Base-by-base conservation (phyloP, 2,113 vertebrate genomes). In the Pungitius pungitius region DNA sequence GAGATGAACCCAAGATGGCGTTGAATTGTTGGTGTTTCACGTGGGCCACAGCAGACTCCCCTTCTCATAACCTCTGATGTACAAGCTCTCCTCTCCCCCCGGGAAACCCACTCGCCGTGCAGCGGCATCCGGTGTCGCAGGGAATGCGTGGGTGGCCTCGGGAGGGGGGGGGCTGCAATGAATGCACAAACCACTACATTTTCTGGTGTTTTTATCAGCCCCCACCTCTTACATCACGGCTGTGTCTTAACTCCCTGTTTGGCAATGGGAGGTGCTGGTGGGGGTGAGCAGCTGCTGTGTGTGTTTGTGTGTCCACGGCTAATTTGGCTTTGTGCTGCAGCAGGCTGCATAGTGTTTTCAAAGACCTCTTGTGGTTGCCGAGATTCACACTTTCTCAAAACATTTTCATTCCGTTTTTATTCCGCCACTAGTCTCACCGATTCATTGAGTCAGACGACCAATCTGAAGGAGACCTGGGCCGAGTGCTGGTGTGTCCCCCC, bases 111-210 rank as follows among this genome's bases (percentile, higher is more conserved):
- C 20, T 17, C 11, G 26, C 11, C 9, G 30, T 59, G 22, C 6
- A 39, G 24, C 40, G 55, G 54, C 43, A 14, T 12, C 18, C 0
- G 8, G 7, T 51, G 54, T 40, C 27, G 49, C 66, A 37, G 54
- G 30, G 60, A 24, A 14, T 66, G 55, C 13, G 12, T 59, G 33
- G 57, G 17, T 1, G 15, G 18, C 26, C 51, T 5, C 6, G 2
- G 30, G 20, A 30, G 20, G 33, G 52, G 35, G 75, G 10, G 8
- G 35, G 59, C 56, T 43, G 15, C 1, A 10, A 54, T 59, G 54
- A 69, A 83, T 22, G 26, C 56, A 84, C 66, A 69, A 84, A 73
- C 63, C 77, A 74, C 65, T 80, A 52, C 72, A 85, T 80, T 26
- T n/a, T 76, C 62, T 63, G 61, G 75, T 80, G 71, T 85, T 84